A percentile compares a stretch with the other conserved stretches of the same genome.
Evolutionary conservation across 2,888 invertebrate genomes (phyloP).

Genomic region (Andrena minutula): DNA sequence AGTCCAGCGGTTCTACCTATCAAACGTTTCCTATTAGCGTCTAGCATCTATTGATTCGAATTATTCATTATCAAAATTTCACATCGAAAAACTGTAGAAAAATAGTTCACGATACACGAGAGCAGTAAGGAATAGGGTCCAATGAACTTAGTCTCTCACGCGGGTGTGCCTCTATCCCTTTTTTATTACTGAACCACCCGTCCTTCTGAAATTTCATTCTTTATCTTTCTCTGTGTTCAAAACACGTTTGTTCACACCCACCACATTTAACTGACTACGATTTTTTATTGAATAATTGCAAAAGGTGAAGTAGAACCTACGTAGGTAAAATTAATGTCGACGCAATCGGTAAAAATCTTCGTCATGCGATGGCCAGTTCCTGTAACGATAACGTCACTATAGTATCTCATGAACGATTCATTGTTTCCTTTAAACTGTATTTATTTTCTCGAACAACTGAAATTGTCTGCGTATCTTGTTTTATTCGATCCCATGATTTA

Average conservation of each 20-base stretch:
- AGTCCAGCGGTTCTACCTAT: slow-evolving; percentile 27
- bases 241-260: background rate
- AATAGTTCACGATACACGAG: background rate
- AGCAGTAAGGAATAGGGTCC: background rate
- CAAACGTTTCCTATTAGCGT: background rate
- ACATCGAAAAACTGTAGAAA: background rate
- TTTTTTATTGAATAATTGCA: background rate
- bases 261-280: background rate
- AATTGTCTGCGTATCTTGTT: background rate
- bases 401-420: background rate
- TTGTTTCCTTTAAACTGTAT: background rate
- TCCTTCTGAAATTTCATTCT: background rate
- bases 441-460: background rate
- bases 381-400: background rate
- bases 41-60: background rate
- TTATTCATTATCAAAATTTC: slow-evolving; percentile 7
- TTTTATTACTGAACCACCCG: background rate
- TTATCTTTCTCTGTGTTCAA: background rate
- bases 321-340: background rate
- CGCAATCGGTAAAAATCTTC: background rate
- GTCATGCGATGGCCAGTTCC: background rate
- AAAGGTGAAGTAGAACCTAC: background rate
- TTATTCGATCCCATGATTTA: no score
- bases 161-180: background rate
- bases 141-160: background rate